Conservation (phyloP, 1,140 invertebrate species). For the Brachionus manjavacas region DNA sequence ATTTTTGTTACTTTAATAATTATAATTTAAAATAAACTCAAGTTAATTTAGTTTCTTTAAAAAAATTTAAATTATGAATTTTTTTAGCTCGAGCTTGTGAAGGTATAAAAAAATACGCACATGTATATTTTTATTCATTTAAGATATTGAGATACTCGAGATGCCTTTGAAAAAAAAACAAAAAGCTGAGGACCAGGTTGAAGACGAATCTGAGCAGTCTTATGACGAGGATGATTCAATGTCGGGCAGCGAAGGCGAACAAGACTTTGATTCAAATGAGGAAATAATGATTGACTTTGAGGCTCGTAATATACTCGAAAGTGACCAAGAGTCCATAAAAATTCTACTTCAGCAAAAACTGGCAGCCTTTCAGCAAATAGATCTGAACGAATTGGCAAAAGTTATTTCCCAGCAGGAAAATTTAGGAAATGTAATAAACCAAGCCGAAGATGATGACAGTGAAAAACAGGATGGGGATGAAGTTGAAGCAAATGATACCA, state of each 20-base stretch:
- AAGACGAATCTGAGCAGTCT: background rate
- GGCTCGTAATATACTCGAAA: background rate
- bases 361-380: constrained; percentile 4
- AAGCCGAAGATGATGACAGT: background rate
- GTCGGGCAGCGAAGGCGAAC: background rate
- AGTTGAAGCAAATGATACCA: background rate
- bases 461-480: background rate
- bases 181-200: background rate
- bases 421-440: constrained; percentile 14
- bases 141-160: background rate
- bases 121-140: constrained; percentile 20
- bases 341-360: constrained; percentile 14
- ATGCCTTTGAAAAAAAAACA: constrained; percentile 26
- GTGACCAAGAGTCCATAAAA: constrained; percentile 22
- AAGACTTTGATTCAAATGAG: background rate
- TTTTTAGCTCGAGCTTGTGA: background rate
- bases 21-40: background rate
- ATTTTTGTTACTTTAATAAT: background rate
- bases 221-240: constrained; percentile 15
- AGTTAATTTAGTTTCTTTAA: background rate
- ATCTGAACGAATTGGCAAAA: constrained; percentile 14
- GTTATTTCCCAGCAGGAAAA: constrained; percentile 17
- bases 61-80: background rate
- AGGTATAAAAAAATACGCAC: background rate
- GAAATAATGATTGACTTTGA: constrained; percentile 37